Evolutionary conservation across 2,888 invertebrate species (phyloP).

Genomic region (Leptothorax acervorum): DNA sequence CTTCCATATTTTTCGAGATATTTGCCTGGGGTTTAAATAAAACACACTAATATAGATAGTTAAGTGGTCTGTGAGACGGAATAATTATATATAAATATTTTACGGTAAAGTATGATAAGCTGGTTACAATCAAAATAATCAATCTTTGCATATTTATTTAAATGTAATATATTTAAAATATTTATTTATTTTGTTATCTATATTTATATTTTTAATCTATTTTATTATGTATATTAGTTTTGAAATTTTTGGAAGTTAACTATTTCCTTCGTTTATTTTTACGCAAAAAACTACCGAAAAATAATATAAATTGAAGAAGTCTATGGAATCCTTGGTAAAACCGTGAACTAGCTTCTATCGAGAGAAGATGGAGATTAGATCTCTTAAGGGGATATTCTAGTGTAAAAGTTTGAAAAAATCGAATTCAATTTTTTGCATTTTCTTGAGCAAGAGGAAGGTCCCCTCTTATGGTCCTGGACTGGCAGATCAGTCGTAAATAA

Average conservation of each 20-base stretch:
- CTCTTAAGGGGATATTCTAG: not conserved
- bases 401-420: no score
- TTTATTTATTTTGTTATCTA: not conserved
- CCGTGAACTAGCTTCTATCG: slow-evolving; percentile 52
- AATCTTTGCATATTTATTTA: slow-evolving; percentile 21
- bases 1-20: no score
- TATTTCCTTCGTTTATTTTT: not conserved
- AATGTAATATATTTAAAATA: not conserved
- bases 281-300: not conserved
- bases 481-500: no score
- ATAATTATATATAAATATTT: not conserved
- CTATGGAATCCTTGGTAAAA: slow-evolving; percentile 51
- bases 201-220: not conserved
- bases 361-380: slow-evolving; percentile 26
- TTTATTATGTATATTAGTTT: not conserved
- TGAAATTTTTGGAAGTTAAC: not conserved
- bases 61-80: not conserved
- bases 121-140: not conserved
- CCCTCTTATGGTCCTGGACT: no score
- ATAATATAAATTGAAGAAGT: slow-evolving; percentile 14
- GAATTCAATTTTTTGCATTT: no score
- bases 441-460: no score
- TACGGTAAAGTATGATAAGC: not conserved
- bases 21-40: no score
- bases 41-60: not conserved